Evolutionary conservation across 2,113 vertebrate species (phyloP).

Genomic region (Odocoileus hemionus): DNA sequence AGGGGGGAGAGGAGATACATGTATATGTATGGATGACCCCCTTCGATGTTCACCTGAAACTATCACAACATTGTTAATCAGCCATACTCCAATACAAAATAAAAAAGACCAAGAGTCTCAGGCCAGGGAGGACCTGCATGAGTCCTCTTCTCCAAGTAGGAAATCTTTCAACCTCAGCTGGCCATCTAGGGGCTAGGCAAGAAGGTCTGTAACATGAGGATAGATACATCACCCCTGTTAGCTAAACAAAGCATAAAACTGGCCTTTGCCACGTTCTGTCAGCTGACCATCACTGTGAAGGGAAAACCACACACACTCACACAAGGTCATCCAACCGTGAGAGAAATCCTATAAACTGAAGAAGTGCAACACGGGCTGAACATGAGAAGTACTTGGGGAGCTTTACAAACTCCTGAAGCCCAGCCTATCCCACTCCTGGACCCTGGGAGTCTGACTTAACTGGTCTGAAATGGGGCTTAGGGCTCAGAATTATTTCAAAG

Average conservation of each 20-base stretch:
- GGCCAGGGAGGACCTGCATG: accelerated
- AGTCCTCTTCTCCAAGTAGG: neutral
- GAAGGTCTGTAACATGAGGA: neutral
- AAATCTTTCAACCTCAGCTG: neutral
- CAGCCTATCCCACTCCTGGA: neutral
- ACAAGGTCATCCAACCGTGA: neutral
- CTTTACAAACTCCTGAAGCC: neutral
- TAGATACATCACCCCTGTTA: neutral
- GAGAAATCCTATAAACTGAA: neutral
- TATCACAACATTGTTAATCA: neutral
- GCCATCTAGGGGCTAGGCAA: neutral
- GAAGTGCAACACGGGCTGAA: neutral
- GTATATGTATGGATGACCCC: neutral
- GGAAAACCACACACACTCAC: neutral
- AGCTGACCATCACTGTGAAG: neutral
- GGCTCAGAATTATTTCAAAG: neutral
- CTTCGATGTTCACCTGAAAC: neutral
- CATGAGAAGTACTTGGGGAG: neutral
- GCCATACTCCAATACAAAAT: neutral
- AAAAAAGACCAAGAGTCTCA: neutral
- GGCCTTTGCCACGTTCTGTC: neutral
- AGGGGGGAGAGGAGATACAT: neutral
- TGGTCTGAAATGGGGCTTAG: neutral
- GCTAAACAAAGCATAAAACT: neutral
- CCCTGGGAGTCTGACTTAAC: neutral